Conservation (phyloP, 2,797 vertebrate genomes). For the Taenioides sp. region DNA sequence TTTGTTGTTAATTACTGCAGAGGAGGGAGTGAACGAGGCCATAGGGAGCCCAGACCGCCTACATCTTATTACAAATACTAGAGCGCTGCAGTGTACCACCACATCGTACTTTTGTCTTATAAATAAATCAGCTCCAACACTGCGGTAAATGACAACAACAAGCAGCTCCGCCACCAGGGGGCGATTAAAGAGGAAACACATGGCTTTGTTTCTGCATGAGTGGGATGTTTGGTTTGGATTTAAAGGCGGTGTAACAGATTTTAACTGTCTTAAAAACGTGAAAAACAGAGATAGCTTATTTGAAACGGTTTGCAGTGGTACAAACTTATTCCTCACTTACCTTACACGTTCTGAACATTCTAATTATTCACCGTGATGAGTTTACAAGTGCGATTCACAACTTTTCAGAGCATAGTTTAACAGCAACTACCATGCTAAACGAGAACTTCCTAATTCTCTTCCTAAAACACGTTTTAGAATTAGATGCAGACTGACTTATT, state of each 20-base stretch:
- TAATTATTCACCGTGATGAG: too few species aligned
- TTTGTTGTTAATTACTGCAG: conserved; percentile 53
- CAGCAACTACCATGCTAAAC: too few species aligned
- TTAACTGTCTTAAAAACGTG: too few species aligned
- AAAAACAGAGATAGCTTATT: too few species aligned
- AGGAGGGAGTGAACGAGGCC: conserved; percentile 26
- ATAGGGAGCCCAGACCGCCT: conserved; percentile 42
- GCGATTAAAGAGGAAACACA: neutral
- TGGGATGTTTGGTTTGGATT: neutral
- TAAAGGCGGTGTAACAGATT: too few species aligned
- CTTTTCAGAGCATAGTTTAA: too few species aligned
- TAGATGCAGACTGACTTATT: too few species aligned
- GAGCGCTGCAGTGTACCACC: conserved; percentile 32
- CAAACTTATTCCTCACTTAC: too few species aligned
- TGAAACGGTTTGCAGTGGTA: too few species aligned
- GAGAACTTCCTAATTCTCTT: too few species aligned
- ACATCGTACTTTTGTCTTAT: conserved; percentile 34
- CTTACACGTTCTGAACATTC: too few species aligned
- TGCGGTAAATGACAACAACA: conserved; percentile 47
- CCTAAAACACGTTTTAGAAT: neutral
- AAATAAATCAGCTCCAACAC: conserved; percentile 54
- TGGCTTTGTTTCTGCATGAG: conserved; percentile 40
- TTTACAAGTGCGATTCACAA: too few species aligned
- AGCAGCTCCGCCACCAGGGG: conserved; percentile 26
- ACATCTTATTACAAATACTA: conserved; percentile 46